Evolutionary conservation across 2,113 vertebrate genomes (phyloP), one percentile per base, ranked within the genome.

Genomic region (Ceyx cyanopectus): DNA sequence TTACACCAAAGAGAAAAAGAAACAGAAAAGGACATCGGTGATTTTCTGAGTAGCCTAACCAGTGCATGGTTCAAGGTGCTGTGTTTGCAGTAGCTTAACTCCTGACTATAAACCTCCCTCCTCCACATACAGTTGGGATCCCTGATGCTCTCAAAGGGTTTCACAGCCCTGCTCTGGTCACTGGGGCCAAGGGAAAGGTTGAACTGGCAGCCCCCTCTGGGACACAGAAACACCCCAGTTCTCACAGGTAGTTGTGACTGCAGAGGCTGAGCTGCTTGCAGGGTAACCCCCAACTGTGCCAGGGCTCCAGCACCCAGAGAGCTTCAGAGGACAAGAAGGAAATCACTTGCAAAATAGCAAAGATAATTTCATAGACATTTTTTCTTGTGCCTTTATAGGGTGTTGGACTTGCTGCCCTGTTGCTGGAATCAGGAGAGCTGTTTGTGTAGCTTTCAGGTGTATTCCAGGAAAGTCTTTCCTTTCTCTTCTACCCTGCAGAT

Each of bases 321-420:
- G 81, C 43, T 73, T 81, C 54, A 86, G 92, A 93, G 62, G 15
- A 74, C 62, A 56, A 89, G n/a, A 94, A 82, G 34, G 45, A 92
- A 89, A 91, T 70, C 65, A 56, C 81, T 91, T 87, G 81, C 15
- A 46, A 73, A 85, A 77, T n/a, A 79, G 50, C 12, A 70, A 27
- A 60, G 53, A 61, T 11, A 51, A 45, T 73, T 90, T 89, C 46
- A 92, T 79, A 91, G 95, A 81, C 34, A 57, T 80, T 81, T 90
- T 17, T 80, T 84, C 60, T 74, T 80, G 46, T 22, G 7, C 27
- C 85, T 85, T 74, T 63, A 68, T n/a, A 81, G 41, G 45, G 10
- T 56, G 40, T 40, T 40, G 48, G 61, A 65, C 32, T 72, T 87
- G 24, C 27, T 82, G 54, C 30, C 50, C 51, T 58, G 14, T 51